Evolutionary conservation across 2,888 invertebrate genomes (phyloP).

Genomic region (Tethea ocularis): DNA sequence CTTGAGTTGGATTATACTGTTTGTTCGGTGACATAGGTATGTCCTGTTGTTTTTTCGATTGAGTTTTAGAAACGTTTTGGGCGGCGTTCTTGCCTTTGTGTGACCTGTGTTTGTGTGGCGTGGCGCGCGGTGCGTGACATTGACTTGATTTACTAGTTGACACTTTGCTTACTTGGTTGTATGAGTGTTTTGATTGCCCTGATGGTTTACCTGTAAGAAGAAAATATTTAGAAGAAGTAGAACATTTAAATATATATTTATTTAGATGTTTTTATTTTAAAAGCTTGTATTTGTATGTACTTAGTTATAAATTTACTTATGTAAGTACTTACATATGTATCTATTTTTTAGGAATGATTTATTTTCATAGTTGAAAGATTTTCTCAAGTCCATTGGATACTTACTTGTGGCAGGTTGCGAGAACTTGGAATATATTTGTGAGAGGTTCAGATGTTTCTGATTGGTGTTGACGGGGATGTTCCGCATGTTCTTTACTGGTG

Average conservation of each 20-base stretch:
- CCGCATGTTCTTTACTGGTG: slow-evolving; percentile 72
- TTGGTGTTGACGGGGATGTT: slow-evolving; percentile 72
- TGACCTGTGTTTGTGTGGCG: slow-evolving; percentile 59
- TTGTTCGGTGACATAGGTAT: slow-evolving; percentile 57
- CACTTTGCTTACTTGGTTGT: slow-evolving; percentile 81
- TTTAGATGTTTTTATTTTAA: too few species aligned
- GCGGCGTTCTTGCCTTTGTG: slow-evolving; percentile 49
- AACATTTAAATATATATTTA: not conserved
- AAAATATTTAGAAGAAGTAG: slow-evolving; percentile 5
- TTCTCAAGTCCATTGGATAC: slow-evolving; percentile 23
- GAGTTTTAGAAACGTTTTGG: slow-evolving; percentile 47
- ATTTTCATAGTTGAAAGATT: too few species aligned
- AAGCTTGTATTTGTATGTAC: too few species aligned
- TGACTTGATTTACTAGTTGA: slow-evolving; percentile 79
- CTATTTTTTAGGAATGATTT: too few species aligned
- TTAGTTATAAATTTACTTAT: too few species aligned
- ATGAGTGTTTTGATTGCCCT: slow-evolving; percentile 78
- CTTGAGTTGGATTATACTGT: slow-evolving; percentile 57
- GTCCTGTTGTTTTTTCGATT: slow-evolving; percentile 62
- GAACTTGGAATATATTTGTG: slow-evolving; percentile 78
- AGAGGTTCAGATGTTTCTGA: slow-evolving; percentile 78
- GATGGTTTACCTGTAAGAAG: slow-evolving; percentile 70
- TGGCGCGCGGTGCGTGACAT: slow-evolving; percentile 51
- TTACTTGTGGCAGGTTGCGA: slow-evolving; percentile 76
- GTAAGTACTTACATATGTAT: too few species aligned